phyloP scores from a whole-genome alignment of 2,797 vertebrate species.

The Perdix hodgsoniae region DNA sequence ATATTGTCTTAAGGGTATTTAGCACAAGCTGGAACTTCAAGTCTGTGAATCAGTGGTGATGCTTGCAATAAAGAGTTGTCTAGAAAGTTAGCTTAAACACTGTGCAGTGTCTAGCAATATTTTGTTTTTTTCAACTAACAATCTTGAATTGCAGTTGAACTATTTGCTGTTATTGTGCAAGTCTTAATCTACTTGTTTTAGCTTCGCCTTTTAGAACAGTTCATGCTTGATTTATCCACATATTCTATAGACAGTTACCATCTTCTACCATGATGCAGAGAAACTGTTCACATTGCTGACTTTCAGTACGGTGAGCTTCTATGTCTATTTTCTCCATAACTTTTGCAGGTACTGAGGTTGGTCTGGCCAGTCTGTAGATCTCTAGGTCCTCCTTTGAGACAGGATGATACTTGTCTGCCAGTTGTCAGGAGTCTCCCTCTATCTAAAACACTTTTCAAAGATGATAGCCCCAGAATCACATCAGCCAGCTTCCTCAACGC shows the following conservation, averaged over 20 bases:
- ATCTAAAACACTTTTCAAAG: background rate
- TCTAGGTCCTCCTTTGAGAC: background rate
- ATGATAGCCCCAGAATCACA: background rate
- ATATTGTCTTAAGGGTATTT: background rate
- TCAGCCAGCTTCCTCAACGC: background rate
- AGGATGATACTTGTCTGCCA: background rate
- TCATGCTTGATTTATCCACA: background rate
- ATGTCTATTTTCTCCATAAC: background rate
- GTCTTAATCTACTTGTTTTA: background rate
- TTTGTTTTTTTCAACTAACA: background rate
- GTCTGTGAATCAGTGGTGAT: background rate
- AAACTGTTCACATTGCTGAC: background rate
- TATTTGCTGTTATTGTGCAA: background rate
- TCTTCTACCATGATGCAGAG: background rate
- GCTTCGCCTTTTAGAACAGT: background rate
- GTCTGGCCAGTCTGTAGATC: background rate
- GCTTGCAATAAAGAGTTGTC: slow-evolving; percentile 2
- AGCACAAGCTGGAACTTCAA: background rate
- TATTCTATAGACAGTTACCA: background rate
- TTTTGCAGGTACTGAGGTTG: background rate
- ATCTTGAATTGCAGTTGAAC: background rate
- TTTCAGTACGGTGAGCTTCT: background rate
- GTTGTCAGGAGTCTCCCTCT: background rate
- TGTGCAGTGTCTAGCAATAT: background rate
- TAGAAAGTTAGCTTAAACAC: background rate